Evolutionary conservation across 2,888 invertebrate genomes (phyloP).

Genomic region (Agrotis exclamationis): DNA sequence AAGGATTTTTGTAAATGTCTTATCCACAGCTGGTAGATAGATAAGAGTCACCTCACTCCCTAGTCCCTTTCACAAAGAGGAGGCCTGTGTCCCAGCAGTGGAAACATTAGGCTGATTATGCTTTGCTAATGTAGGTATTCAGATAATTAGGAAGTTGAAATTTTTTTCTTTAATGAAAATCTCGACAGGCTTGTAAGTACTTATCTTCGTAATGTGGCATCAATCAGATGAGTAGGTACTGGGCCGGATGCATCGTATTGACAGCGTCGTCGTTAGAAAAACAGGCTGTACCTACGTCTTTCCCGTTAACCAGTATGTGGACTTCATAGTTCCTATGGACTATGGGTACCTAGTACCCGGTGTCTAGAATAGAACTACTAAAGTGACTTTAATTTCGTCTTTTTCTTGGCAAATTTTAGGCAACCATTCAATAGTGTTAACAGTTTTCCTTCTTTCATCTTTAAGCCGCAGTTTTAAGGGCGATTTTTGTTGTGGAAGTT

Average conservation of each 20-base stretch:
- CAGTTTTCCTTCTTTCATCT: background rate
- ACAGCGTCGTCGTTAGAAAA: conserved; percentile 27
- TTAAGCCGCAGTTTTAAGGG: background rate
- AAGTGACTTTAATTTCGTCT: too few relatives aligned
- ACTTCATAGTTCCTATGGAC: background rate
- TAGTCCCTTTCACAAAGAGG: too few relatives aligned
- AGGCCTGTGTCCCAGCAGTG: too few relatives aligned
- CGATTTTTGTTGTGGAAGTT: background rate
- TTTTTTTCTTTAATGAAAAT: too few relatives aligned
- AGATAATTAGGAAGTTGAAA: background rate
- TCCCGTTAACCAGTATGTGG: conserved; percentile 29
- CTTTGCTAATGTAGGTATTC: background rate
- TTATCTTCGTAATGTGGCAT: background rate
- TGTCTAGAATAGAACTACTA: background rate
- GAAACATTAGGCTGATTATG: too few relatives aligned
- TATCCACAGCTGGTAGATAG: too few relatives aligned
- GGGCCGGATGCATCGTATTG: conserved; percentile 31
- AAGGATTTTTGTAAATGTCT: too few relatives aligned
- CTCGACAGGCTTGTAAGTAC: background rate
- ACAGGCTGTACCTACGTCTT: conserved; percentile 10
- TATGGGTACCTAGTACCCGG: background rate
- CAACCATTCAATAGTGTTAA: too few relatives aligned
- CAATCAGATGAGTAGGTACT: conserved; percentile 5
- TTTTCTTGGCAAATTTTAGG: background rate
- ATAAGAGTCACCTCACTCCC: too few relatives aligned